Percentiles rank a stretch among this genome's conserved stretches.
These are phyloP conservation scores for Pogonus chalceus DNA, from an alignment of 1,140 invertebrate genomes.

Conservation along the genomic window DNA sequence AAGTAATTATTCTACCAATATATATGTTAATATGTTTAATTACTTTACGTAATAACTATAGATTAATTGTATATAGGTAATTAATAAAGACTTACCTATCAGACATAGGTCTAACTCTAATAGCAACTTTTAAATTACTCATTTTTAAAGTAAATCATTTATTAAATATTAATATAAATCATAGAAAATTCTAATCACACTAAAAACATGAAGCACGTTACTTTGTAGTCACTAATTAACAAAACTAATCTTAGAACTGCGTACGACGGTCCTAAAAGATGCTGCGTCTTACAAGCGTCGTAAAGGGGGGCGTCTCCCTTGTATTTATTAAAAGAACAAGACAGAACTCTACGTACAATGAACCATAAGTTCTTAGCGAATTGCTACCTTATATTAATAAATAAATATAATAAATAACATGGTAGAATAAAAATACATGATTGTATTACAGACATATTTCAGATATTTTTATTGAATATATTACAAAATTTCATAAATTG, in stretches of 20 bases:
- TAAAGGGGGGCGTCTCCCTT: constrained; percentile 7
- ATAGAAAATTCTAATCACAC: constrained; percentile 21
- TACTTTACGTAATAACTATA: not conserved
- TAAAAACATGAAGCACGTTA: constrained; percentile 22
- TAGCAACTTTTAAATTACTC: constrained; percentile 46
- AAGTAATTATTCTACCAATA: not conserved
- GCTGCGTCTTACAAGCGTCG: not conserved
- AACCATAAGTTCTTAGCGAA: too few relatives aligned
- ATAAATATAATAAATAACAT: too few relatives aligned
- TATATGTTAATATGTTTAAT: not conserved
- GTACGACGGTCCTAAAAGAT: not conserved
- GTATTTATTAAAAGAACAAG: constrained; percentile 6
- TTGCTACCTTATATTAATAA: too few relatives aligned
- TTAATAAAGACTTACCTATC: constrained; percentile 34
- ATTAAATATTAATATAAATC: not conserved
- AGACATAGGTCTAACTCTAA: constrained; percentile 43
- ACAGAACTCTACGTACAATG: too few relatives aligned
- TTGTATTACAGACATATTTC: too few relatives aligned
- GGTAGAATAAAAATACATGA: too few relatives aligned
- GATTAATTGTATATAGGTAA: not conserved
- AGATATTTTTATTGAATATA: too few relatives aligned
- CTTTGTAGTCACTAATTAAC: not conserved
- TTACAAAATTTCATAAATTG: too few relatives aligned
- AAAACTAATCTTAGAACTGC: constrained; percentile 3
- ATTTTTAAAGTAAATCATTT: constrained; percentile 26